Percentiles rank a stretch among this genome's conserved stretches.
Evolutionary conservation across 2,797 vertebrate genomes (phyloP).

Genomic region (Hoplostethus mediterraneus): DNA sequence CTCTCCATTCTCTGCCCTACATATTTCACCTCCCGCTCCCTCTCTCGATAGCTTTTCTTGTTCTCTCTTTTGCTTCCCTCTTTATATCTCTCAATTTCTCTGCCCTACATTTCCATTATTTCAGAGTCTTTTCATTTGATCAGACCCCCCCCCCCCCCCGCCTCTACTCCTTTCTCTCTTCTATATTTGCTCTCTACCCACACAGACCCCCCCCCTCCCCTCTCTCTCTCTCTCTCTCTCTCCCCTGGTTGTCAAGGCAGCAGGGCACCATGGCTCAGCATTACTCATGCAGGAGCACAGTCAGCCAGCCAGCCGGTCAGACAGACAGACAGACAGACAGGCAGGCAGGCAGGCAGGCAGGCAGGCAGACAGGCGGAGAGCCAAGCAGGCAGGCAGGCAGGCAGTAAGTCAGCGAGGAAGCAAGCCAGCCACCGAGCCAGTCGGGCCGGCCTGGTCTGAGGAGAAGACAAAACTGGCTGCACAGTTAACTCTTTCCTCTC

Average conservation of each 20-base stretch:
- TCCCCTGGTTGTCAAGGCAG: slow-evolving; percentile 76
- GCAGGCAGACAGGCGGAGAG: neutral
- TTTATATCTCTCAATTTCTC: slow-evolving; percentile 7
- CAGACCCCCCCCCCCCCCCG: slow-evolving; percentile 23
- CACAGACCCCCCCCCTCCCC: slow-evolving; percentile 39
- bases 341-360: slow-evolving; percentile 22
- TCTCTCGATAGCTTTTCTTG: slow-evolving; percentile 1
- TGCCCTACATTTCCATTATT: slow-evolving; percentile 17
- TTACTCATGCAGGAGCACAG: slow-evolving; percentile 70
- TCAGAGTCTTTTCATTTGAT: slow-evolving; percentile 28
- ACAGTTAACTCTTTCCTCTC: slow-evolving; percentile 60
- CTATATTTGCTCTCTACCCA: slow-evolving; percentile 66
- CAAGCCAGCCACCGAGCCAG: neutral
- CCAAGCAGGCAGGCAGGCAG: too few relatives aligned
- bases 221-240: slow-evolving; percentile 12
- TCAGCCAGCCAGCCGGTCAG: slow-evolving; percentile 46
- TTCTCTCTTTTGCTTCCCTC: slow-evolving; percentile 4
- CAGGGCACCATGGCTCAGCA: slow-evolving; percentile 83
- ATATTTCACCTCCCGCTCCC: slow-evolving; percentile 10
- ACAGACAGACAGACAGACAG: slow-evolving; percentile 32
- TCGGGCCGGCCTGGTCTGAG: neutral
- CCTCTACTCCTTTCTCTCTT: slow-evolving; percentile 14
- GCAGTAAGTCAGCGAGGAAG: too few relatives aligned
- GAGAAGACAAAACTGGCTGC: neutral
- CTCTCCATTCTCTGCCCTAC: slow-evolving; percentile 33